Base-by-base conservation (phyloP, 2,113 vertebrate genomes). In the Stegastes partitus region DNA sequence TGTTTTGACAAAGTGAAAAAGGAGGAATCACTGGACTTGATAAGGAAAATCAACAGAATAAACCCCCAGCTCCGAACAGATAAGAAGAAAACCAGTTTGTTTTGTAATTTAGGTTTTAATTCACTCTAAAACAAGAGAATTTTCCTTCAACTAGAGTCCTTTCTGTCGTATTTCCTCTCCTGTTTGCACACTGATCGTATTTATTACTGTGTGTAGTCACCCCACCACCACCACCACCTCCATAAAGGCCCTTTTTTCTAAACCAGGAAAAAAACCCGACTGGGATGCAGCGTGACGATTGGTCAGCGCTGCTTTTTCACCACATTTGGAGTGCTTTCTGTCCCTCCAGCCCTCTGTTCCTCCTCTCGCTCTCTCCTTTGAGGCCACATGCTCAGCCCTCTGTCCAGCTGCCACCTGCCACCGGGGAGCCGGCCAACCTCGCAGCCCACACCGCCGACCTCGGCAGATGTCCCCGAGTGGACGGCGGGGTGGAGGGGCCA, bases 351-450 rank as follows among this genome's bases (percentile, higher is more conserved):
- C 21, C 49, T 59, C 23, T 37, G 22, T 71, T 77, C 63, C 68
- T 67, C 74, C 65, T 65, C 15, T 69, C 42, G 11, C 67, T 82
- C 34, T 63, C 37, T 59, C 68, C 54, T 77, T 81, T 77, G 58
- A 56, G 70, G 39, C 56, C 54, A 55, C 79, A 61, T 66, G 79
- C 50, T 77, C 19, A 53, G 68, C 55, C 71, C 69, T 84, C 64
- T 82, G 84, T 92, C 87, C 89, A 90, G 87, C 81, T 90, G 89
- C 87, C 89, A 89, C 74, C 86, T 86, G 86, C 82, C 79, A 86
- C 59, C 80, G 59, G 61, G 82, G 75, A 80, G 65, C 68, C 31
- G n/a, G 79, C 76, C 85, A 77, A 85, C 70, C 73, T 61, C 66
- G 18, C n/a, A 82, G 68, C 81, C 83, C 74, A 68, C 58, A 53